phyloP scores from a whole-genome alignment of 2,113 vertebrate species.

The Camelus dromedarius region DNA sequence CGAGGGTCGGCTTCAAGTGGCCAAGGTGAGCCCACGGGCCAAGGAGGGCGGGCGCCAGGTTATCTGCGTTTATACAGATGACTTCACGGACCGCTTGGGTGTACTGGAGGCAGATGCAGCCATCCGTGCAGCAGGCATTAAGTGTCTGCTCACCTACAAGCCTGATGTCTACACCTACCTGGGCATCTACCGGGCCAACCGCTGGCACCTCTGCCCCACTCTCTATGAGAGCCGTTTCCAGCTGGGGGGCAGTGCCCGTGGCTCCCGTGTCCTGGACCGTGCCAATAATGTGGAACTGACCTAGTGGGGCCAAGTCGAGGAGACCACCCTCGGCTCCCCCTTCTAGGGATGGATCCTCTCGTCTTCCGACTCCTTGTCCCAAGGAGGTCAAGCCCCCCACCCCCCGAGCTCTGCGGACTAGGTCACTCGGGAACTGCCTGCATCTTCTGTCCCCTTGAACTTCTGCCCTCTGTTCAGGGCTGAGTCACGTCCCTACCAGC shows the following conservation, averaged over 20 bases:
- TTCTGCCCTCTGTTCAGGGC: constrained; percentile 46
- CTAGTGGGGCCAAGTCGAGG: constrained; percentile 71
- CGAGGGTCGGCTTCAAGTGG: constrained; percentile 89
- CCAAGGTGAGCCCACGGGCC: constrained; percentile 92
- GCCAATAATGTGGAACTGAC: constrained; percentile 91
- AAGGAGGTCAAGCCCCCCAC: background rate
- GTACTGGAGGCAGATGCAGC: constrained; percentile 89
- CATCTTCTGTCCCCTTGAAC: constrained; percentile 56
- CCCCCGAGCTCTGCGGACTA: background rate
- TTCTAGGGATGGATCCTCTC: background rate
- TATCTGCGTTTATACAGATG: constrained; percentile 92
- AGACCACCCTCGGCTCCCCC: background rate
- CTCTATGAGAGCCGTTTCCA: constrained; percentile 95
- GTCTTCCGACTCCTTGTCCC: constrained; percentile 29
- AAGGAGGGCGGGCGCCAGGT: constrained; percentile 89
- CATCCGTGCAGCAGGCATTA: constrained; percentile 92
- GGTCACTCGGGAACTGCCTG: constrained; percentile 41
- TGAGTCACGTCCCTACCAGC: background rate
- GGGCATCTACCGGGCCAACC: constrained; percentile 94
- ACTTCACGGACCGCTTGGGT: constrained; percentile 93
- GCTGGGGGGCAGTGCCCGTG: constrained; percentile 91
- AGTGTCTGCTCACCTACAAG: constrained; percentile 93
- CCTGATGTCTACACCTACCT: constrained; percentile 94
- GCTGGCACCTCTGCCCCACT: constrained; percentile 94
- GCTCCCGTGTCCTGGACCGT: constrained; percentile 92